Evolutionary conservation across 2,797 vertebrate genomes (phyloP).

Genomic region (Clangula hyemalis): DNA sequence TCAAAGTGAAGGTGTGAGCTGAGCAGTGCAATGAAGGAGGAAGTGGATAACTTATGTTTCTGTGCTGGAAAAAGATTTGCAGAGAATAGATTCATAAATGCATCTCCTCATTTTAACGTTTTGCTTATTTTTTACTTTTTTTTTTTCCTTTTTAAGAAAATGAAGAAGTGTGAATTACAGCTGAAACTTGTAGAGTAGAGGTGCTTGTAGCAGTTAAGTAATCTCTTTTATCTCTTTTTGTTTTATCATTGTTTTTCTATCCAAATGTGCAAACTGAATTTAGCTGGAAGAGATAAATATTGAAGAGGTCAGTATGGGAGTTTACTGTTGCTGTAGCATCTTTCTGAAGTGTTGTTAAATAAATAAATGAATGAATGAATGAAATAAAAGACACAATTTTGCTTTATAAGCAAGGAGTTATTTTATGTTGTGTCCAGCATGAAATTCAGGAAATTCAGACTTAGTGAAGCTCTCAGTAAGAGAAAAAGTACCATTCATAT

Average conservation of each 20-base stretch:
- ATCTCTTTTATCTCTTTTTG: not conserved
- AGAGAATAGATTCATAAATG: not conserved
- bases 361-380: too few species aligned
- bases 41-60: not conserved
- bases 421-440: not conserved
- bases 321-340: not conserved
- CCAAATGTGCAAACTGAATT: not conserved
- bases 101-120: not conserved
- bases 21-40: not conserved
- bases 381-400: not conserved
- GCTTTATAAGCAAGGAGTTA: not conserved
- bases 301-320: not conserved
- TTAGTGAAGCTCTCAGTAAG: not conserved
- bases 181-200: not conserved
- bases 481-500: not conserved
- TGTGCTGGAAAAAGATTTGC: not conserved
- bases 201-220: not conserved
- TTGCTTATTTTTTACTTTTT: not conserved
- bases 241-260: not conserved
- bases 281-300: not conserved
- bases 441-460: not conserved
- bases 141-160: not conserved
- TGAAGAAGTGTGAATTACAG: not conserved
- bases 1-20: accelerated
- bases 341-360: not conserved